A percentile compares a stretch with the other conserved stretches of the same genome.
phyloP scores from a whole-genome alignment of 2,888 invertebrate species.

The Mythimna vitellina region DNA sequence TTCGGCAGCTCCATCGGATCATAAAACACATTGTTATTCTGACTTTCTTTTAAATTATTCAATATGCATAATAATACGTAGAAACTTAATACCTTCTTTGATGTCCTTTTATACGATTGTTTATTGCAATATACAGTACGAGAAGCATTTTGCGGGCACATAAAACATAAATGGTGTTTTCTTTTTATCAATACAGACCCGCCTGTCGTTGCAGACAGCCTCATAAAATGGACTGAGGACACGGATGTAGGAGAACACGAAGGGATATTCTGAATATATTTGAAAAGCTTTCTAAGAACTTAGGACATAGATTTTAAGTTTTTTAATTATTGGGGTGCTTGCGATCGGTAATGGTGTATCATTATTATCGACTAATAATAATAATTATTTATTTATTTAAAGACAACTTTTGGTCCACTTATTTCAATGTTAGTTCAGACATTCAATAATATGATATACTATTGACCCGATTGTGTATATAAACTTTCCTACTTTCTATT shows the following conservation, averaged over 20 bases:
- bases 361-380: too few relatives aligned
- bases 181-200: conserved; percentile 77
- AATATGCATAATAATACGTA: conserved; percentile 8
- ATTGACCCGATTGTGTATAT: too few relatives aligned
- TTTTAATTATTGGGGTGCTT: too few relatives aligned
- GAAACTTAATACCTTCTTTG: conserved; percentile 11
- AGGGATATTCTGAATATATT: background rate
- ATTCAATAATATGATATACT: too few relatives aligned
- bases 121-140: conserved; percentile 57
- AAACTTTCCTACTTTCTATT: too few relatives aligned
- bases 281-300: too few relatives aligned
- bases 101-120: conserved; percentile 45
- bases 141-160: conserved; percentile 71
- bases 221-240: conserved; percentile 66
- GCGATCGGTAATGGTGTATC: too few relatives aligned
- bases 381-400: too few relatives aligned
- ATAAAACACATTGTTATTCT: background rate
- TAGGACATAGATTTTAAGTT: too few relatives aligned
- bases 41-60: background rate
- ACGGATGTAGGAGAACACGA: conserved; percentile 39
- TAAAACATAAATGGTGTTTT: conserved; percentile 76
- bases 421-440: too few relatives aligned
- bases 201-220: conserved; percentile 67
- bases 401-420: too few relatives aligned
- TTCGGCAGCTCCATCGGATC: background rate